Conservation (phyloP, 2,797 vertebrate species). For the Agapornis canus region DNA sequence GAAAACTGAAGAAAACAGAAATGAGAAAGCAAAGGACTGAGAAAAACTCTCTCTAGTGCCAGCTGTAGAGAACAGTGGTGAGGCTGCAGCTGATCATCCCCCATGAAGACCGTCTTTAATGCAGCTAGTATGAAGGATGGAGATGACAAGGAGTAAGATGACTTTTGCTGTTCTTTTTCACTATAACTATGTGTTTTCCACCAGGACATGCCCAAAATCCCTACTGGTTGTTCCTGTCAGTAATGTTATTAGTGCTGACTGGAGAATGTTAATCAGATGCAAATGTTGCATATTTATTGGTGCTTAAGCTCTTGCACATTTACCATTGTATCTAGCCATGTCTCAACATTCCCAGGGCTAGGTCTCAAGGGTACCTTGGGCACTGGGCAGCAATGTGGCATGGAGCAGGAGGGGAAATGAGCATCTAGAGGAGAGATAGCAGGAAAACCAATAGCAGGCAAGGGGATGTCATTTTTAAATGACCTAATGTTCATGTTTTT, state of each 20-base stretch:
- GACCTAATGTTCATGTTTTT: not conserved
- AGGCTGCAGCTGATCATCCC: accelerated
- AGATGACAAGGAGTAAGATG: not conserved
- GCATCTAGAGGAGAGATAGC: not conserved
- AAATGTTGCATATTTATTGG: not conserved
- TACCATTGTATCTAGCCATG: not conserved
- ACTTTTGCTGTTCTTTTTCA: not conserved
- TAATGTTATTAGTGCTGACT: not conserved
- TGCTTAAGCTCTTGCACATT: not conserved
- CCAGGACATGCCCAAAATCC: not conserved
- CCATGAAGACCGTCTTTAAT: not conserved
- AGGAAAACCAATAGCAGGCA: not conserved
- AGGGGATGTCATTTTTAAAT: not conserved
- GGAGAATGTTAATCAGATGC: not conserved
- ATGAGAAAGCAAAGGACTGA: not conserved
- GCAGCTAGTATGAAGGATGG: not conserved
- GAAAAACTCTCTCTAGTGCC: not conserved
- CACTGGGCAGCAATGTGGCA: not conserved
- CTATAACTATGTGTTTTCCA: not conserved
- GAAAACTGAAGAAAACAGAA: not conserved
- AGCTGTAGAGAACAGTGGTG: not conserved
- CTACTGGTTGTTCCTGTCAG: not conserved
- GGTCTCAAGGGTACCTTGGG: not conserved
- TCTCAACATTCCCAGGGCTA: not conserved
- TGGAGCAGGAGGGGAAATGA: not conserved